Conservation (phyloP, 2,797 vertebrate species). For the Muscicapa comitata region DNA sequence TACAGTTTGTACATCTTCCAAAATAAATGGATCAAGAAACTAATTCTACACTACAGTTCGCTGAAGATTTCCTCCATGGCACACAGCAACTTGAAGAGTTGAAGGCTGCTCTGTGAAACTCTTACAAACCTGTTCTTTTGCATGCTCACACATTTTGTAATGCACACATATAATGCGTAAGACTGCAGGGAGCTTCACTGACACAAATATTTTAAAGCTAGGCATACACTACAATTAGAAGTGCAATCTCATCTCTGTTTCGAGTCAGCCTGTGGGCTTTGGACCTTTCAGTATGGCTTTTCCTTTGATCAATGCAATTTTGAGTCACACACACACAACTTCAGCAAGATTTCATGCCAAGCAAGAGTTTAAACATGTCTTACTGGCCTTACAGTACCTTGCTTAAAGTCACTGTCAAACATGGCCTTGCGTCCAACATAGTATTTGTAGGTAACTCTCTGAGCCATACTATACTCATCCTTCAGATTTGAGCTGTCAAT, state of each 20-base stretch:
- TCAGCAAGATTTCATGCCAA: background rate
- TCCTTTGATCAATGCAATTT: background rate
- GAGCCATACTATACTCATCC: slow-evolving; percentile 91
- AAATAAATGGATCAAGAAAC: background rate
- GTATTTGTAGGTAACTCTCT: slow-evolving; percentile 93
- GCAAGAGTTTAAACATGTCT: background rate
- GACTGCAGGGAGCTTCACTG: background rate
- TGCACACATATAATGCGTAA: background rate
- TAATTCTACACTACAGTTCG: background rate
- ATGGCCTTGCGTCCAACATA: slow-evolving; percentile 96
- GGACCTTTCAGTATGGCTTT: background rate
- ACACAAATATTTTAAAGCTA: background rate
- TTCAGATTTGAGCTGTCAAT: slow-evolving; percentile 97
- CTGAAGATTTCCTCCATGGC: background rate
- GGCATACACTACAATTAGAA: background rate
- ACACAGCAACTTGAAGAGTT: background rate
- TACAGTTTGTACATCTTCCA: background rate
- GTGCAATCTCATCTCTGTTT: background rate
- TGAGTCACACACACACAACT: background rate
- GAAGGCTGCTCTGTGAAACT: background rate
- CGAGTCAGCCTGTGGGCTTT: background rate
- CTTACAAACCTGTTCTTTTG: background rate
- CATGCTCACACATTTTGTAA: background rate
- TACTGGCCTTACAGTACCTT: slow-evolving; percentile 73
- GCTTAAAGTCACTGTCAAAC: slow-evolving; percentile 97